Conservation (phyloP, 2,797 vertebrate species). For the Crocodylus rhombifer region DNA sequence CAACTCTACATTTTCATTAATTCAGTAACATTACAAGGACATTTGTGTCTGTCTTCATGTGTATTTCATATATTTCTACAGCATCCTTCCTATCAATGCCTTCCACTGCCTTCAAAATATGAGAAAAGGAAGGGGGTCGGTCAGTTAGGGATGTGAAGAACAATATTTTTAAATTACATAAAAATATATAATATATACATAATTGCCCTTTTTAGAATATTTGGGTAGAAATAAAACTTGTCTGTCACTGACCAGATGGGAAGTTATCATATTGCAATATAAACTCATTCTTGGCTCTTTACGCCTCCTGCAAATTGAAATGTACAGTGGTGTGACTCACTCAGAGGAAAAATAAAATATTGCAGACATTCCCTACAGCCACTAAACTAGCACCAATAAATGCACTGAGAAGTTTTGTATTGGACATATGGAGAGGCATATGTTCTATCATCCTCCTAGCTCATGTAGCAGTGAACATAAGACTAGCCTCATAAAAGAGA, state of each 20-base stretch:
- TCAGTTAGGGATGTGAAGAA: constrained; percentile 14
- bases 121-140: background rate
- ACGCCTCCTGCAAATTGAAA: constrained; percentile 80
- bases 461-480: constrained; percentile 79
- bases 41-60: background rate
- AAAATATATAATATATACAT: constrained; percentile 56
- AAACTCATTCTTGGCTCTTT: constrained; percentile 79
- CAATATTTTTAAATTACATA: constrained; percentile 13
- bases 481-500: constrained; percentile 77
- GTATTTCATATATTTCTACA: background rate
- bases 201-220: constrained; percentile 72
- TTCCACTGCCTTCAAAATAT: background rate
- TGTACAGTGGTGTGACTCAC: constrained; percentile 83
- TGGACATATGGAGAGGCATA: constrained; percentile 85
- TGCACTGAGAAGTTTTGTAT: constrained; percentile 77
- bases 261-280: constrained; percentile 79
- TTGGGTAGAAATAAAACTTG: constrained; percentile 74
- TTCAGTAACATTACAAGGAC: background rate
- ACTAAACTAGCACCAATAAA: constrained; percentile 80
- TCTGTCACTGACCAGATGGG: constrained; percentile 80
- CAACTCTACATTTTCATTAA: constrained; percentile 4
- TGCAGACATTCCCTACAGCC: constrained; percentile 82
- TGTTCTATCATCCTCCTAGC: constrained; percentile 81
- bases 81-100: background rate
- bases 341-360: constrained; percentile 82